Evolutionary conservation across 2,888 invertebrate species (phyloP), one percentile per base, ranked within the genome.

Genomic region (Cartodere bifasciata): DNA sequence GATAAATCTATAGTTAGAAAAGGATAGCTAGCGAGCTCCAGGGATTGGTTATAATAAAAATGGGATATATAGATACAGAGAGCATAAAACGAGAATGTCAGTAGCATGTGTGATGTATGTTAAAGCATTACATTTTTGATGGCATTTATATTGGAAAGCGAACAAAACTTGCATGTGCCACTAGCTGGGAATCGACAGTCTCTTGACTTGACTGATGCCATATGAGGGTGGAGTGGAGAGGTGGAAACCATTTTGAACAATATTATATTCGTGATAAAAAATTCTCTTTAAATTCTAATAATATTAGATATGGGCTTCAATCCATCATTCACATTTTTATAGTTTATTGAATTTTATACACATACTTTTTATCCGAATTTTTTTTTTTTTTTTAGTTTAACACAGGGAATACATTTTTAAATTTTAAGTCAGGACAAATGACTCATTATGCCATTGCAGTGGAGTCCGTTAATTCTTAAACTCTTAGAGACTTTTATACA

Each of bases 21-120:
- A 49, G 47, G 51, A 52, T 39, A 44, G 51, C 44, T 41, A 44
- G 44, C 44, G 43, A 49, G 50, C 55, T 52, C 49, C 45, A 45
- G 48, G 55, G 55, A 56, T 56, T 56, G 57, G 54, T 55, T 56
- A 53, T 57, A 57, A 57, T 57, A 57, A 56, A 56, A 56, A 55
- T 56, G 56, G 56, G 55, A 57, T 57, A 57, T 55, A 53, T 57
- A 55, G 55, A 56, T 56, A 56, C 56, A 56, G 50, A 53, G 50
- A 52, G 52, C 51, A 55, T 55, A 54, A 53, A 56, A 54, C 47
- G 54, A 52, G 53, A 56, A 56, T 50, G 57, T 57, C 56, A 56
- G 53, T 50, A 51, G 48, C 55, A 57, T 56, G 50, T 56, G 56
- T 52, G 55, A 46, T 48, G 50, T 43, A 42, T 45, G 50, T 45